These are phyloP conservation scores for Leptinotarsa haldemani DNA, from an alignment of 2,888 invertebrate genomes.

Conservation along the genomic window DNA sequence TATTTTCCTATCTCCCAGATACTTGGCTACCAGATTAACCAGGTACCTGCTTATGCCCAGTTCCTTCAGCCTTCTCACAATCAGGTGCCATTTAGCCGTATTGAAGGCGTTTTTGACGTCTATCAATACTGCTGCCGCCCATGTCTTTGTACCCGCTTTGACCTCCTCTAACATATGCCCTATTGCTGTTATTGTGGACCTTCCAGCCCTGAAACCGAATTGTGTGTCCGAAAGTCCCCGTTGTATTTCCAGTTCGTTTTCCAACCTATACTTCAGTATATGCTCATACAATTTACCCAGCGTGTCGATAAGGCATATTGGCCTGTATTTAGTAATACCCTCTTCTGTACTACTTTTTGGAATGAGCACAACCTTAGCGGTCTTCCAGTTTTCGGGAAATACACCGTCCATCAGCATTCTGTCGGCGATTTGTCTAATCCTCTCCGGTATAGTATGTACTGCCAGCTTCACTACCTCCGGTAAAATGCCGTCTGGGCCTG, in stretches of 20 bases:
- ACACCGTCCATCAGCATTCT: background rate
- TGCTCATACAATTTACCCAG: conserved; percentile 17
- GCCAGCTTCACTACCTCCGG: background rate
- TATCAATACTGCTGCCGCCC: background rate
- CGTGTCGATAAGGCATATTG: background rate
- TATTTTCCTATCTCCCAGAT: background rate
- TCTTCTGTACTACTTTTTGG: background rate
- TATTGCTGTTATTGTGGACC: background rate
- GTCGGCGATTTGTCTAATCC: background rate
- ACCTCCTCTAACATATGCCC: background rate
- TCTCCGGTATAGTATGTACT: background rate
- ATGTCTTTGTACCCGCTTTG: background rate
- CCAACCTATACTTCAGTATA: conserved; percentile 6
- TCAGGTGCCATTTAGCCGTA: conserved; percentile 7
- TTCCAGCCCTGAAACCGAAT: background rate
- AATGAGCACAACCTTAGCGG: conserved; percentile 1
- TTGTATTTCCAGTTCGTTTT: background rate
- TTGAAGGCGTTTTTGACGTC: conserved; percentile 10
- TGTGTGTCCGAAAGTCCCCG: background rate
- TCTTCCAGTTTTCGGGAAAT: conserved; percentile 5
- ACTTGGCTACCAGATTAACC: background rate
- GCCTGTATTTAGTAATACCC: conserved; percentile 5
- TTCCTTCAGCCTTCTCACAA: background rate
- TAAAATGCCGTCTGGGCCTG: background rate
- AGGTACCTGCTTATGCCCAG: background rate